Evolutionary conservation across 1,140 invertebrate genomes (phyloP).

Genomic region (Leptestheria dahalacensis): DNA sequence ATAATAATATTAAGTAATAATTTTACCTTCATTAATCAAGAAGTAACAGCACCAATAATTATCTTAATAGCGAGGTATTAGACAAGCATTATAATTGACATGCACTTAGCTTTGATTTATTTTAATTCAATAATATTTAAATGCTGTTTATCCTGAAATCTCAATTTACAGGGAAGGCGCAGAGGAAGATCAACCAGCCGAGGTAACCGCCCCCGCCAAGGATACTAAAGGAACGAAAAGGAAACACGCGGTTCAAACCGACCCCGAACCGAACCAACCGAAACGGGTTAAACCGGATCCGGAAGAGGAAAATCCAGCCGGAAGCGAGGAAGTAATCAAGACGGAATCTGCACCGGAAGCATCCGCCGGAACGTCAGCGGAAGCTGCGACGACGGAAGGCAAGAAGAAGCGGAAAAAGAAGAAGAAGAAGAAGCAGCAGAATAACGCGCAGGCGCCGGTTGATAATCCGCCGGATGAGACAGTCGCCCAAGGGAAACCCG

Average conservation of each 20-base stretch:
- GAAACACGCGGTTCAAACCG: not conserved
- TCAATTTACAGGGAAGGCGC: too few species aligned
- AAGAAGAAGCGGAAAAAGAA: constrained; percentile 21
- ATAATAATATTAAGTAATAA: too few species aligned
- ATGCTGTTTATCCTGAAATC: too few species aligned
- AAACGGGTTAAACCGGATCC: constrained; percentile 15
- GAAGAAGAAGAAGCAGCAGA: constrained; percentile 20
- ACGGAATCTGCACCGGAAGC: constrained; percentile 20
- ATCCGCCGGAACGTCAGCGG: not conserved
- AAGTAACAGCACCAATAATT: too few species aligned
- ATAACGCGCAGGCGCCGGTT: constrained; percentile 18
- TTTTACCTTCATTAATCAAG: too few species aligned
- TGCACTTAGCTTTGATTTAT: too few species aligned
- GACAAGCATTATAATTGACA: too few species aligned
- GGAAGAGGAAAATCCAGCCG: constrained; percentile 19
- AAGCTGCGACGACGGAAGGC: constrained; percentile 15
- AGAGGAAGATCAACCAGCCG: too few species aligned
- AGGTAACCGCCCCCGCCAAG: too few species aligned
- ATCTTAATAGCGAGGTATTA: too few species aligned
- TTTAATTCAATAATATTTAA: too few species aligned
- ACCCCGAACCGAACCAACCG: constrained; percentile 20
- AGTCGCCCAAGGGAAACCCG: constrained; percentile 20
- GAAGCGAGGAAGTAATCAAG: constrained; percentile 20
- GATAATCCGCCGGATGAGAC: not conserved
- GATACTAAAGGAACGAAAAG: too few species aligned